Base-by-base conservation (phyloP, 2,888 invertebrate genomes). In the Dasypolia templi region DNA sequence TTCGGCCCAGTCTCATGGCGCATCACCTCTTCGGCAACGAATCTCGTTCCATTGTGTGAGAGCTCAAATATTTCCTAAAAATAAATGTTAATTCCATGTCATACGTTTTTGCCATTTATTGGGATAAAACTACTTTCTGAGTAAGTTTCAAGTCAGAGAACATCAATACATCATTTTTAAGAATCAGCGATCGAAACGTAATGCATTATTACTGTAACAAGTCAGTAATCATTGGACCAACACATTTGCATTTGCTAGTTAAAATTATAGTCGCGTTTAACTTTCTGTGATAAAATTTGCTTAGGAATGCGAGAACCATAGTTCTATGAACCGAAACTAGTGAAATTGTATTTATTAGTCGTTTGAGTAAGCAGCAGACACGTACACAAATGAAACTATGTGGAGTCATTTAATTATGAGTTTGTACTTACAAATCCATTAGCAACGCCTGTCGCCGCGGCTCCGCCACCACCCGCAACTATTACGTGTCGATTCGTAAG, bases 401-500 rank as follows among this genome's bases (percentile, higher is more conserved):
- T 44, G 64, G 53, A 73, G 69, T 68, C 75, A 68, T 68, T 72
- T 69, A 83, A 79, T 80, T 77, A 66, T 5, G n/a, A 64, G 26
- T 64, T 71, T 74, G 62, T 87, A 97, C 98, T 98, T 96, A 99
- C 99, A 96, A 99, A 99, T 93, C 99, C 99, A 97, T 99, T 99
- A 53, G 98, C 98, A 72, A 99, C 98, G 71, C 99, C 99, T 62
- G 99, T 99, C 94, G 99, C 99, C 26, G 99, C 98, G 53, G 99
- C 98, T 74, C 99, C 99, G 78, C 99, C 99, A 71, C 99, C 99
- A 71, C 99, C 99, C 81, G 99, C 99, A 64, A 99, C 99, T 79
- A 99, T 96, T 88, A 99, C 98, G 96, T 99, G 99, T 86, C 99
- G 97, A 94, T 98, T 98, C 46, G 98, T 98, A 77, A 99, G 96